Evolutionary conservation across 2,888 invertebrate genomes (phyloP), one percentile per base, ranked within the genome.

Genomic region (Sicus ferrugineus): DNA sequence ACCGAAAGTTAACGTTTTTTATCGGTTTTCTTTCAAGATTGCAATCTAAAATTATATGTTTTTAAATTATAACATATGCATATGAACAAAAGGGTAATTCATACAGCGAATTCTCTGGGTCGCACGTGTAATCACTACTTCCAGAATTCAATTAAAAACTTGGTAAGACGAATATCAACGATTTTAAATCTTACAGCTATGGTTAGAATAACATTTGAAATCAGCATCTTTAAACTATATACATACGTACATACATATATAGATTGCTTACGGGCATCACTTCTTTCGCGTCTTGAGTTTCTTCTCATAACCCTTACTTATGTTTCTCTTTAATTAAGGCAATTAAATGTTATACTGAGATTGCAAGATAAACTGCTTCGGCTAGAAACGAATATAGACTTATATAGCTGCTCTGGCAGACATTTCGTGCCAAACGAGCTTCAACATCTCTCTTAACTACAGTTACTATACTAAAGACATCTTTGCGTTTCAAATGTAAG

Each of bases 401-500:
- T 61, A 16, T 31, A 64, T 50, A 63, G 30, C 19, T 50, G n/a
- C 19, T 50, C 48, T 64, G 63, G 30, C 48, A 50, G 19, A 31
- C 34, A 30, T 64, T 30, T 28, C 7, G 42, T 42, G 14, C n/a
- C 14, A 9, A 42, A 42, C 14, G 1, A n/a, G n/a, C n/a, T 42
- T 42, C n/a, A 42, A n/a, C 4, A 9, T 16, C 16, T 42, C n/a
- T 1, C n/a, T 42, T 42, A 4, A 1, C n/a, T 42, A 42, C 42
- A 16, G 16, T 42, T 42, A n/a, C n/a, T n/a, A n/a, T n/a, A n/a
- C 42, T 42, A 42, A 4, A n/a, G 42, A 42, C 42, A 42, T 42
- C 31, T 50, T 56, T 28, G 26, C n/a, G n/a, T 42, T 63, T 21
- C 26, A 38, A 4, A n/a, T 42, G 38, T 34, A 48, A 34, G 21